Conservation (phyloP, 2,888 invertebrate genomes). For the Corythucha ciliata region DNA sequence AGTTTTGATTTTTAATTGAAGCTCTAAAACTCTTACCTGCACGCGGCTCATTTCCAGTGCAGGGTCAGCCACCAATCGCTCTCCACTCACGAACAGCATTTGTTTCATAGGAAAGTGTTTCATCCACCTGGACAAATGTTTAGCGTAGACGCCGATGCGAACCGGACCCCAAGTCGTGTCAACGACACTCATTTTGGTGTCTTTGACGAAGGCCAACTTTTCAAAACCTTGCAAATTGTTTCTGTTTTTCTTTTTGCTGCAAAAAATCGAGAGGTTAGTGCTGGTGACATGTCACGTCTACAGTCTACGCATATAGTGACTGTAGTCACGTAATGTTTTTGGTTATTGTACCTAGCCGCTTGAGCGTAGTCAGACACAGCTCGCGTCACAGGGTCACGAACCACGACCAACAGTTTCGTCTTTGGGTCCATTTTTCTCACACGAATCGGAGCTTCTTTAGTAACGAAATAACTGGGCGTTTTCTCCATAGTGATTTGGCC, state of each 20-base stretch:
- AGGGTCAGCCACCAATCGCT: constrained; percentile 74
- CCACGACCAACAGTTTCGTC: constrained; percentile 73
- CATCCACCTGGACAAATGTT: constrained; percentile 74
- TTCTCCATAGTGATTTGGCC: constrained; percentile 89
- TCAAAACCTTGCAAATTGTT: constrained; percentile 54
- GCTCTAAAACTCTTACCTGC: too few relatives aligned
- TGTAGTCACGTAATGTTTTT: too few relatives aligned
- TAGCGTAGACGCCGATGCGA: constrained; percentile 69
- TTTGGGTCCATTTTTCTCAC: constrained; percentile 75
- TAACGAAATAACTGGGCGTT: constrained; percentile 87
- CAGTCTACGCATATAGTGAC: too few relatives aligned
- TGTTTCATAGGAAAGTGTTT: constrained; percentile 70
- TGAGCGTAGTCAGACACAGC: constrained; percentile 91
- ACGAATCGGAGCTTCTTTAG: constrained; percentile 68
- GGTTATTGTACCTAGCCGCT: constrained; percentile 47
- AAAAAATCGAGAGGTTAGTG: too few relatives aligned
- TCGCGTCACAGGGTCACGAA: constrained; percentile 81
- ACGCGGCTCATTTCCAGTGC: constrained; percentile 76
- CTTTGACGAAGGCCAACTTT: constrained; percentile 66
- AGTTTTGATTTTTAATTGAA: too few relatives aligned
- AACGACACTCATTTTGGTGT: constrained; percentile 54
- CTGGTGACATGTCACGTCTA: too few relatives aligned
- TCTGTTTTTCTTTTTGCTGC: constrained; percentile 27
- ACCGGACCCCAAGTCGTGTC: constrained; percentile 75
- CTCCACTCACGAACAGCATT: constrained; percentile 79